Evolutionary conservation across 2,888 invertebrate species (phyloP).

Genomic region (Dicranocentrus wangi): DNA sequence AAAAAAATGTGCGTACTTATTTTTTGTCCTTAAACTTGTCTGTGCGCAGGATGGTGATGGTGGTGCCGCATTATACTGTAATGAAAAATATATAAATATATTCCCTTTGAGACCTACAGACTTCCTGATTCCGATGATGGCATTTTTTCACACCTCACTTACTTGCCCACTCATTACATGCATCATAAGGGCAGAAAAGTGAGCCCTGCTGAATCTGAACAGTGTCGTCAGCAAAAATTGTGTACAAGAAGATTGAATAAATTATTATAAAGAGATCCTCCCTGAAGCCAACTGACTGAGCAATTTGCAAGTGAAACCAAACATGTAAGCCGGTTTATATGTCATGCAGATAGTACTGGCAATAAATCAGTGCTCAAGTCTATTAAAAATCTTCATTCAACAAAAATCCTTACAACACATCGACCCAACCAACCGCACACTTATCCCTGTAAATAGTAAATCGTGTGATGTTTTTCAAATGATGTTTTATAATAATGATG

Average conservation of each 20-base stretch:
- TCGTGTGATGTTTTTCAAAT: constrained; percentile 34
- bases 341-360: constrained; percentile 36
- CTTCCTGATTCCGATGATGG: background rate
- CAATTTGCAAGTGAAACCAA: constrained; percentile 41
- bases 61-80: too few relatives aligned
- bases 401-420: constrained; percentile 14
- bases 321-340: constrained; percentile 38
- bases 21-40: constrained; percentile 38
- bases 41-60: too few relatives aligned
- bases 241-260: constrained; percentile 21
- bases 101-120: too few relatives aligned
- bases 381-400: constrained; percentile 49
- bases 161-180: background rate
- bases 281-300: background rate
- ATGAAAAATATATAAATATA: too few relatives aligned
- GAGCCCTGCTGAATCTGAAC: too few relatives aligned
- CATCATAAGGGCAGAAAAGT: too few relatives aligned
- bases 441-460: constrained; percentile 28
- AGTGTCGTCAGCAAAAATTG: too few relatives aligned
- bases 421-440: background rate
- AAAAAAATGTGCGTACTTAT: background rate
- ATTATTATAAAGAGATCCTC: constrained; percentile 24
- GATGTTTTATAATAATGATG: constrained; percentile 35
- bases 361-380: constrained; percentile 55
- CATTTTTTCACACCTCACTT: constrained; percentile 9